Evolutionary conservation across 2,113 vertebrate genomes (phyloP).

Genomic region (Mesoclemmys tuberculata): DNA sequence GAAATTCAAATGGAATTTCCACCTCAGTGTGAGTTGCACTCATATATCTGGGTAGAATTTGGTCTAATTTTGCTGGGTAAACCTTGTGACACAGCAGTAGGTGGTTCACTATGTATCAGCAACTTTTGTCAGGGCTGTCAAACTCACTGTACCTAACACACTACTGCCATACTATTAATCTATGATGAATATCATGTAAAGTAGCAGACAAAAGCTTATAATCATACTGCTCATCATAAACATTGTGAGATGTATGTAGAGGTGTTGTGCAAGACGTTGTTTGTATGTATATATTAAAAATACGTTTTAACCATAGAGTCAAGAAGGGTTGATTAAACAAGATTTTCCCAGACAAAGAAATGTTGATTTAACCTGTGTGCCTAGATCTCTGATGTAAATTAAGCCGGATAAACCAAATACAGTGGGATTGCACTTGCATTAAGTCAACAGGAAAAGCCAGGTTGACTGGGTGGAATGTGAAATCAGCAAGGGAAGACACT

Average conservation of each 20-base stretch:
- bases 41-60: neutral
- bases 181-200: neutral
- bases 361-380: neutral
- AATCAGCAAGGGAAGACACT: neutral
- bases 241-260: neutral
- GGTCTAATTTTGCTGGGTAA: neutral
- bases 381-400: neutral
- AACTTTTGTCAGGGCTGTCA: neutral
- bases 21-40: neutral
- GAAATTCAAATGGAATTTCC: neutral
- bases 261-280: neutral
- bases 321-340: neutral
- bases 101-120: neutral
- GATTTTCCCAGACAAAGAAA: neutral
- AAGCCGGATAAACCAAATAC: neutral
- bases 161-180: neutral
- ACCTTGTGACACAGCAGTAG: no score
- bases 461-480: neutral
- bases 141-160: no score
- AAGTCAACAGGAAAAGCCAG: neutral
- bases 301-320: neutral
- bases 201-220: neutral
- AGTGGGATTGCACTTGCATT: neutral
- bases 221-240: neutral
- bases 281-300: neutral